Percentiles rank a stretch among this genome's conserved stretches.
phyloP scores from a whole-genome alignment of 1,140 invertebrate genomes.

The Aphelinus atriplicis region DNA sequence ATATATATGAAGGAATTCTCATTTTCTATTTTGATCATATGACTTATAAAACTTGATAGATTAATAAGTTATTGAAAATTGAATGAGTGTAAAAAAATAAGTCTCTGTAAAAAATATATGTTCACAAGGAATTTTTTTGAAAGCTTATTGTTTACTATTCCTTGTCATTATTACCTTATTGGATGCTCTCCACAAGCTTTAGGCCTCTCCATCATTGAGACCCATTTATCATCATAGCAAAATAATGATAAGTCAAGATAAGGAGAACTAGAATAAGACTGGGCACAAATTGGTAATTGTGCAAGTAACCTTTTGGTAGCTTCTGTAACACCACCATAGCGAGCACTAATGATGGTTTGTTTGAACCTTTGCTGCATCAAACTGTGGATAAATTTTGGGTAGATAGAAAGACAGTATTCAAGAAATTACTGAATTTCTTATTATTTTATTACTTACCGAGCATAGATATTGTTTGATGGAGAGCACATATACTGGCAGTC shows the following conservation, averaged over 20 bases:
- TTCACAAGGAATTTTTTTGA: constrained; percentile 8
- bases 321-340: constrained; percentile 85
- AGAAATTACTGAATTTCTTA: background rate
- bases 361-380: constrained; percentile 76
- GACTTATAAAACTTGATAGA: too few relatives aligned
- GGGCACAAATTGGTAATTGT: constrained; percentile 93
- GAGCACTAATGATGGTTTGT: constrained; percentile 87
- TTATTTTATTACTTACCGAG: constrained; percentile 67
- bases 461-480: constrained; percentile 90
- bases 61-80: constrained; percentile 1
- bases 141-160: constrained; percentile 15
- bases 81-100: too few relatives aligned
- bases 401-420: background rate
- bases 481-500: constrained; percentile 90
- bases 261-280: constrained; percentile 92
- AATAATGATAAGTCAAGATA: constrained; percentile 94
- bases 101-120: constrained; percentile 12
- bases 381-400: constrained; percentile 40
- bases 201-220: constrained; percentile 94
- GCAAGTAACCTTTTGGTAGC: constrained; percentile 90
- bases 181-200: constrained; percentile 94
- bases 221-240: constrained; percentile 96
- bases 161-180: constrained; percentile 74
- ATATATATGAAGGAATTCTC: constrained; percentile 45
- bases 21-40: background rate